Percentiles rank a stretch among this genome's conserved stretches.
Evolutionary conservation across 2,113 vertebrate genomes (phyloP).

Genomic region (Heteronetta atricapilla): DNA sequence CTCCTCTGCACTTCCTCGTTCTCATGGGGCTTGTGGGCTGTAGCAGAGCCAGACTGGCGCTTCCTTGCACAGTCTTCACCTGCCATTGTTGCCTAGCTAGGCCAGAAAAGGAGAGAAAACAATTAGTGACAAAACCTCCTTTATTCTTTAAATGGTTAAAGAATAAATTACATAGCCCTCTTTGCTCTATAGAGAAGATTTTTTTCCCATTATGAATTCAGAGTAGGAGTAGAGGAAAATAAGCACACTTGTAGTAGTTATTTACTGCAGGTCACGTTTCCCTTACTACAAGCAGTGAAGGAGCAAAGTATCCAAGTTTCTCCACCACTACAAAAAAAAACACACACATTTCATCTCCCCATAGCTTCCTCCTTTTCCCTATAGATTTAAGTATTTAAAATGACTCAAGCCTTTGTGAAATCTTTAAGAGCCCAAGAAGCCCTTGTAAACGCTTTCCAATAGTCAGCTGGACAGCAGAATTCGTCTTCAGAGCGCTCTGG

Average conservation of each 20-base stretch:
- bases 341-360: not conserved
- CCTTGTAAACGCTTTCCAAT: not conserved
- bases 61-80: slow-evolving; percentile 73
- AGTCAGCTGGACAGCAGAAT: not conserved
- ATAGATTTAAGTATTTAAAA: not conserved
- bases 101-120: not conserved
- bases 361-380: not conserved
- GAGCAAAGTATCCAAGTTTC: not conserved
- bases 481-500: not conserved
- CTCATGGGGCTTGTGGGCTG: slow-evolving; percentile 7
- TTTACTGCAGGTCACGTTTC: not conserved
- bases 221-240: not conserved
- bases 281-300: not conserved
- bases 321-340: not conserved
- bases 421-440: not conserved
- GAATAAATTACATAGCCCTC: not conserved
- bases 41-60: slow-evolving; percentile 45
- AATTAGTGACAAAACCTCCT: not conserved
- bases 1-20: slow-evolving; percentile 44
- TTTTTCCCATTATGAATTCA: not conserved
- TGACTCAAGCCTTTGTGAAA: not conserved
- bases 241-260: not conserved
- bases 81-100: slow-evolving; percentile 44
- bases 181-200: not conserved
- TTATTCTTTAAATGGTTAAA: not conserved